Evolutionary conservation across 2,797 vertebrate genomes (phyloP).

Genomic region (Xenops minutus): DNA sequence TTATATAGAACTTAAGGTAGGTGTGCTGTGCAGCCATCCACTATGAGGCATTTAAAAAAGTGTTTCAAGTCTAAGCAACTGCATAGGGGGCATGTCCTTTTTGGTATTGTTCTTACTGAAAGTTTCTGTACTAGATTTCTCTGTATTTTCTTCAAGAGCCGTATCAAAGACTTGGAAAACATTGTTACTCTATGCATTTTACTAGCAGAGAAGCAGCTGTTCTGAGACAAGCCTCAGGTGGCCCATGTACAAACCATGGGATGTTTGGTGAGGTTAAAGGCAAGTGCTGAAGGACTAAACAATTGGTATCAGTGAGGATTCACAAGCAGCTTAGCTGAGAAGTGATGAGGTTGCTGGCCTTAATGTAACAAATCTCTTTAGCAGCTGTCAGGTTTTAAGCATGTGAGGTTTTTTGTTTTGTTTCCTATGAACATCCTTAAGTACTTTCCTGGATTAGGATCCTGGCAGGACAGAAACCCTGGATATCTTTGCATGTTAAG

Average conservation of each 20-base stretch:
- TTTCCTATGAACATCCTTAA: neutral
- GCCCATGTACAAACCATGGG: neutral
- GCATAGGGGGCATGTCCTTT: accelerated
- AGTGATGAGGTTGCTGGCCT: neutral
- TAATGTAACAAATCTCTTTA: neutral
- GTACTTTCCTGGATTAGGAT: neutral
- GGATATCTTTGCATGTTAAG: neutral
- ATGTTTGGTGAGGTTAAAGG: neutral
- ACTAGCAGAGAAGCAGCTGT: neutral
- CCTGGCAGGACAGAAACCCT: neutral
- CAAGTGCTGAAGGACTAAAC: neutral
- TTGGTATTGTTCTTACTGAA: neutral
- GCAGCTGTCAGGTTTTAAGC: neutral
- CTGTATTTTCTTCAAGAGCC: neutral
- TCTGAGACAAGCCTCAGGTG: neutral
- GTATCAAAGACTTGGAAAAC: neutral
- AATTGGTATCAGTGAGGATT: neutral
- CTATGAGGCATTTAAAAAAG: neutral
- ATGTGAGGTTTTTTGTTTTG: neutral
- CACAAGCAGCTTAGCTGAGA: neutral
- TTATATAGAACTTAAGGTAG: neutral
- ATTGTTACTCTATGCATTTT: neutral
- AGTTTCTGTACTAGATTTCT: neutral
- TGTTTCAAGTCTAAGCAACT: neutral
- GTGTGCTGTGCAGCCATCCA: neutral